Evolutionary conservation across 2,113 vertebrate genomes (phyloP), one percentile per base, ranked within the genome.

Genomic region (Camarhynchus parvulus): DNA sequence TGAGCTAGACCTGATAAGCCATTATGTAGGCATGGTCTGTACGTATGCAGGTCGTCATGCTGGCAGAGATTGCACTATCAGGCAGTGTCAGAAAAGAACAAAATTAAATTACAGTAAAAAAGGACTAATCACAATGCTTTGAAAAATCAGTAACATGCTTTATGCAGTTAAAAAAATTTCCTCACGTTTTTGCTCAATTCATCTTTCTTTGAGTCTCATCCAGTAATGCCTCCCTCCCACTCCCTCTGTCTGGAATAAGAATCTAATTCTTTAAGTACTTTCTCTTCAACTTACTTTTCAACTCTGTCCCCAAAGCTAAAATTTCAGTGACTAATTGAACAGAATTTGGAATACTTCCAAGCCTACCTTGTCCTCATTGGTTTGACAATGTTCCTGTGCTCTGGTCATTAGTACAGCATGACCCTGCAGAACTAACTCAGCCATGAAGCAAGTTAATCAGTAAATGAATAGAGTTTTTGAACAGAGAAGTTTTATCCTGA

Each of bases 361-460:
- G 87, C 52, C 81, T 91, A 93, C 94, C 92, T 94, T 0, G 9
- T 90, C 86, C 92, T 94, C 66, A 96, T 92, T 95, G 96, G 96
- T 86, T 81, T 97, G 81, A 96, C 91, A 87, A 56, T 5, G 78
- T 87, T 94, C 68, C 90, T 90, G 79, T 61, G 90, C 87, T 94
- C 78, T 84, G 93, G 96, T 92, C 90, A 92, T 94, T 96, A 96
- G 95, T 69, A 94, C 96, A 90, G 89, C 83, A 83, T 86, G 95
- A 97, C 94, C 94, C 95, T 84, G 75, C 79, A 92, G 87, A 93
- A 95, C 88, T 91, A 96, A 97, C 94, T 97, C 96, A 95, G 92
- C 96, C 96, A 92, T 96, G 96, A 97, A 97, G 94, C 86, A 95
- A 96, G 97, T 97, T 97, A 97, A 97, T 97, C 94, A 97, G 96